phyloP scores from a whole-genome alignment of 2,113 vertebrate species.

The Peromyscus maniculatus region DNA sequence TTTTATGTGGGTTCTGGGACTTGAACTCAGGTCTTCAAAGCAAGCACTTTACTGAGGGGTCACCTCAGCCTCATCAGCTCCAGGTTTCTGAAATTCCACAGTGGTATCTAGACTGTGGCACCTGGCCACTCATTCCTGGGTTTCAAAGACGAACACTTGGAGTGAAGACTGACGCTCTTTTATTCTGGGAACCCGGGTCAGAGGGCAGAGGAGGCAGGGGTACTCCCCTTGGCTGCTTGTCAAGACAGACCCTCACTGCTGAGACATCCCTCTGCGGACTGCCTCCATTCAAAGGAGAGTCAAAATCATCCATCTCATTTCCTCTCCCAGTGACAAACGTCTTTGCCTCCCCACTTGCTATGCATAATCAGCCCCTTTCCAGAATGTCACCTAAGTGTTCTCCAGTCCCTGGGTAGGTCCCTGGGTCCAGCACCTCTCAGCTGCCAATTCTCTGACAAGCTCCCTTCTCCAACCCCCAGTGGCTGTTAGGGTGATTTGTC shows the following conservation, averaged over 20 bases:
- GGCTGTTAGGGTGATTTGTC: conserved; percentile 79
- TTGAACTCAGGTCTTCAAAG: neutral
- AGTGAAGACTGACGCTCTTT: neutral
- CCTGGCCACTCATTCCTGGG: neutral
- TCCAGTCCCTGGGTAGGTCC: neutral
- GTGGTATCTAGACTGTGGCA: neutral
- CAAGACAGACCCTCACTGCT: neutral
- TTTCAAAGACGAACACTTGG: neutral
- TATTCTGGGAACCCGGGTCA: neutral
- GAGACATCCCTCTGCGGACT: neutral
- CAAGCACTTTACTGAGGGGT: neutral
- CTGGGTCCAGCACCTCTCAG: conserved; percentile 2
- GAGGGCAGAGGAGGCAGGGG: neutral
- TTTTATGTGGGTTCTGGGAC: neutral
- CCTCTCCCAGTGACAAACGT: conserved; percentile 36
- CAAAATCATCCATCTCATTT: neutral
- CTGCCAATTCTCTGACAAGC: conserved; percentile 75
- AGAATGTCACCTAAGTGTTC: conserved; percentile 47
- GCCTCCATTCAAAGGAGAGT: neutral
- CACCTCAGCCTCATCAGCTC: neutral
- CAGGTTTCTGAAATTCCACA: neutral
- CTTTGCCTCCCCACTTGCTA: neutral
- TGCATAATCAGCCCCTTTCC: conserved; percentile 35
- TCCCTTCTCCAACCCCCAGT: conserved; percentile 50
- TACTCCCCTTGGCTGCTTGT: neutral